Conservation (phyloP, 2,113 vertebrate genomes). For the Paraplagusia blochii region DNA sequence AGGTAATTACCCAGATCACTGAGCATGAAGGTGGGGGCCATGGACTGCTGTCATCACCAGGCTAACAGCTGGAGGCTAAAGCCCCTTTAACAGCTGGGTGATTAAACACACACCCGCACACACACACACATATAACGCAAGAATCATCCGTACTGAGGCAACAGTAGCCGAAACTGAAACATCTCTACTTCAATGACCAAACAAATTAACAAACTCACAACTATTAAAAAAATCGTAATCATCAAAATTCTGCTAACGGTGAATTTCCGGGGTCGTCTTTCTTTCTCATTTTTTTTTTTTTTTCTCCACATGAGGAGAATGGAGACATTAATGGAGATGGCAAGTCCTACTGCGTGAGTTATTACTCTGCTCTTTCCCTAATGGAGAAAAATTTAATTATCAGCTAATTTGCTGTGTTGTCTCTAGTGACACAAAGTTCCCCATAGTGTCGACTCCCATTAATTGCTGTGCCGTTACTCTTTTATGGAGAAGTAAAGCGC, state of each 20-base stretch:
- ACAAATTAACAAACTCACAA: too few species aligned
- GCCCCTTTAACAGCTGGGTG: conserved; percentile 73
- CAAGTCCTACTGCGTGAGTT: conserved; percentile 75
- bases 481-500: conserved; percentile 55
- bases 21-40: conserved; percentile 66
- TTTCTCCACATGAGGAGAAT: conserved; percentile 73
- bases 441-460: conserved; percentile 78
- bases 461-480: conserved; percentile 69
- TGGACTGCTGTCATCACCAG: conserved; percentile 68
- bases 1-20: conserved; percentile 74
- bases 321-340: conserved; percentile 86
- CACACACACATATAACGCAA: conserved; percentile 21
- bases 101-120: conserved; percentile 47
- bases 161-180: conserved; percentile 24
- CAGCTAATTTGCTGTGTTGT: conserved; percentile 83
- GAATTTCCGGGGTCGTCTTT: conserved; percentile 1
- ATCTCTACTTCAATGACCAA: conserved; percentile 24
- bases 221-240: too few species aligned
- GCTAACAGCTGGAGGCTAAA: conserved; percentile 68
- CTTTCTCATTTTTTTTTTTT: conserved; percentile 12
- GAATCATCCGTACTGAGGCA: conserved; percentile 47
- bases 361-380: conserved; percentile 81
- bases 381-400: conserved; percentile 88
- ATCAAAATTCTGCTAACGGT: conserved; percentile 1
- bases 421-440: conserved; percentile 72